Conservation (phyloP, 2,888 invertebrate species). For the Mesochorus sp. region DNA sequence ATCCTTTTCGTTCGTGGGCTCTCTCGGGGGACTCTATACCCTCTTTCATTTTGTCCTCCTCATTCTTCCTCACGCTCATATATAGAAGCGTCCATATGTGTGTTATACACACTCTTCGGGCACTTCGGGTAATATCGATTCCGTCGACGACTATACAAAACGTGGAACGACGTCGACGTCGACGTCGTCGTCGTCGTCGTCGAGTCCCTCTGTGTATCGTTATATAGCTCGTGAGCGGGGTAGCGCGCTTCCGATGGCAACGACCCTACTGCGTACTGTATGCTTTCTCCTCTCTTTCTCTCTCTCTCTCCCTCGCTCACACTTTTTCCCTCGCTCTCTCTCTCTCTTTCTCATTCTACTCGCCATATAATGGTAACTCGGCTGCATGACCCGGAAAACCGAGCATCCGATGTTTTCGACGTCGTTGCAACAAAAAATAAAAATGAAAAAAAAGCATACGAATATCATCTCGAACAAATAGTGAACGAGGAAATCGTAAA, state of each 20-base stretch:
- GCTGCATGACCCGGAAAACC: no score
- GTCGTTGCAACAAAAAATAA: neutral
- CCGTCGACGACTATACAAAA: conserved; percentile 56
- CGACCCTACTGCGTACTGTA: conserved; percentile 76
- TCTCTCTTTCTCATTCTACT: conserved; percentile 20
- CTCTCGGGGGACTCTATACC: neutral
- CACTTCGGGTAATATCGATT: conserved; percentile 65
- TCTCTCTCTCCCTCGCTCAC: conserved; percentile 11
- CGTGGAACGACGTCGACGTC: conserved; percentile 8
- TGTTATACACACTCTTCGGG: conserved; percentile 29
- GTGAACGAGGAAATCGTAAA: neutral
- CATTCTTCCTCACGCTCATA: conserved; percentile 38
- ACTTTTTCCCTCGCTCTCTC: conserved; percentile 23
- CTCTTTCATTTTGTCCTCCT: conserved; percentile 51
- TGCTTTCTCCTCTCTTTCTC: conserved; percentile 37
- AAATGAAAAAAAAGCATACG: neutral
- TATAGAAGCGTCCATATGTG: neutral
- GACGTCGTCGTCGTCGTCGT: conserved; percentile 17
- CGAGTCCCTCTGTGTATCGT: conserved; percentile 33
- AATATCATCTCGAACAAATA: no score
- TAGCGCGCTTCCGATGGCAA: conserved; percentile 76
- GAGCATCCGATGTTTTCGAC: neutral
- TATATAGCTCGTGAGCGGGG: conserved; percentile 68
- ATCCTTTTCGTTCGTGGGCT: conserved; percentile 23
- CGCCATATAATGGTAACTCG: conserved; percentile 1